Base-by-base conservation (phyloP, 2,888 invertebrate species). In the Drosophila ezoana region DNA sequence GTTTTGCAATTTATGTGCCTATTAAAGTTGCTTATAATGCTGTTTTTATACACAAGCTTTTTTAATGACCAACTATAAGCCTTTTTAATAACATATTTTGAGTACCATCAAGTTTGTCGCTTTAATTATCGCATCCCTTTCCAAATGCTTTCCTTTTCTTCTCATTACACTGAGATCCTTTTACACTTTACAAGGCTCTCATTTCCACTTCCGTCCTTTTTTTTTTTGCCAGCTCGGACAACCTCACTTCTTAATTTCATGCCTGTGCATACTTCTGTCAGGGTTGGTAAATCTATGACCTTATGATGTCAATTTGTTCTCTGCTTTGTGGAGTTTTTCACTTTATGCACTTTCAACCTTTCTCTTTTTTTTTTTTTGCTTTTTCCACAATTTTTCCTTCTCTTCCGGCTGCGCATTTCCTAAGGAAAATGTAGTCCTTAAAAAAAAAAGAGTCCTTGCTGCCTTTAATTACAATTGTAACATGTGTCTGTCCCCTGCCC, bases 381-480 rank as follows among this genome's bases (percentile, higher is more conserved):
- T 33, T 5, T 5, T 10, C 13, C 14, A 4, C 20, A 51, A 20
- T 23, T 51, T 23, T 23, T 14, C 14, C 16, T 28, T 8, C 28
- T 2, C 28, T 28, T 3, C 38, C 14, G 14, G 9, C 37, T 0
- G n/a, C 14, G 14, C 28, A 28, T 4, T 23, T 48, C 2, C 23
- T 28, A 13, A 2, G 6, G 14, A 3, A 35, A 3, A 11, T n/a
- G 3, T 1, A 4, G 37, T 6, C 16, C 10, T 10, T 37, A 20
- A 33, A 32, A 33, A 33, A 33, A 54, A 40, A 37, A 10, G 18
- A 68, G 49, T 58, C 10, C 32, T 40, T 40, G 44, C 16, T 13
- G 14, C 41, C 8, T 63, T 72, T 77, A 72, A 75, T 72, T 77
- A 53, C 62, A 60, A 49, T 61, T 64, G 74, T 49, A 68, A 52